These are phyloP conservation scores for Merodon equestris DNA, from an alignment of 2,888 invertebrate species.

Conservation along the genomic window DNA sequence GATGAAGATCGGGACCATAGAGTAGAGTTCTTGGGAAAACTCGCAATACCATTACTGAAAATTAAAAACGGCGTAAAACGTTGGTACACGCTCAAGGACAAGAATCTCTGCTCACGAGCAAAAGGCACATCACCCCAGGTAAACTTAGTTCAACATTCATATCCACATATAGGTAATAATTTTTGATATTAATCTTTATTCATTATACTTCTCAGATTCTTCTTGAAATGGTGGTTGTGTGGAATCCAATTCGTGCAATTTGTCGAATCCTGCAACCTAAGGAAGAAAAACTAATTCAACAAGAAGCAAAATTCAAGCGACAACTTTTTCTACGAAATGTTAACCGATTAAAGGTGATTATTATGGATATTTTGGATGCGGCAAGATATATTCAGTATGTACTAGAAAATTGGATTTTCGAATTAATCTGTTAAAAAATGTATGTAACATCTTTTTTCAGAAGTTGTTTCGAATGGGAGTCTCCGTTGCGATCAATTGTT, in stretches of 20 bases:
- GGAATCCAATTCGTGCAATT: constrained; percentile 95
- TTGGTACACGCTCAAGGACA: constrained; percentile 98
- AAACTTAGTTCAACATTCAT: constrained; percentile 1
- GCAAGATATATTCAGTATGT: constrained; percentile 94
- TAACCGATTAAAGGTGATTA: constrained; percentile 92
- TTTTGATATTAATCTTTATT: background rate
- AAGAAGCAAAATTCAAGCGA: constrained; percentile 96
- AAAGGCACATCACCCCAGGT: constrained; percentile 93
- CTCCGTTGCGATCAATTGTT: constrained; percentile 88
- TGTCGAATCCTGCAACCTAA: constrained; percentile 95
- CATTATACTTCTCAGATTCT: constrained; percentile 81
- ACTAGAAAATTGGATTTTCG: background rate
- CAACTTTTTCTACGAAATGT: constrained; percentile 96
- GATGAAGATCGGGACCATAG: constrained; percentile 99
- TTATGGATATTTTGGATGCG: constrained; percentile 92
- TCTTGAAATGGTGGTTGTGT: constrained; percentile 93
- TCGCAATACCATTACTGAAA: constrained; percentile 91
- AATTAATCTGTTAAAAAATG: background rate
- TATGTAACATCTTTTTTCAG: no score
- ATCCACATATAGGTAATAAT: background rate
- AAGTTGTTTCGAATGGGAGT: constrained; percentile 99
- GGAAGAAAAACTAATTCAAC: constrained; percentile 96
- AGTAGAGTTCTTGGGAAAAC: constrained; percentile 97
- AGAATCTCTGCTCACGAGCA: constrained; percentile 92
- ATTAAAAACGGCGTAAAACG: constrained; percentile 94